phyloP scores from a whole-genome alignment of 1,140 invertebrate genomes.

The Drosophila tristis region DNA sequence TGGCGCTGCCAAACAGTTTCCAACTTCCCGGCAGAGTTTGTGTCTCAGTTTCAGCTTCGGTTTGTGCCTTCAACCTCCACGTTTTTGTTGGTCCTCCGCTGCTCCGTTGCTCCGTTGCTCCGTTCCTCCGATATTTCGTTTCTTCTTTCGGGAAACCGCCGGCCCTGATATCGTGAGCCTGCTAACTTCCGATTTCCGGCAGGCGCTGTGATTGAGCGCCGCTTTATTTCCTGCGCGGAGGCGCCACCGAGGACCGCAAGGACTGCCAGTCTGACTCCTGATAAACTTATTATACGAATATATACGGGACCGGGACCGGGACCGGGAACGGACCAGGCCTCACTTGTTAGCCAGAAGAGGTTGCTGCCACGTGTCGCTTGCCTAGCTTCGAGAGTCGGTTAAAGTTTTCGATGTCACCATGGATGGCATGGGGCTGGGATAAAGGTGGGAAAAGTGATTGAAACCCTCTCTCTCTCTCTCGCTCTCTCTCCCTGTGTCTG shows the following conservation, averaged over 20 bases:
- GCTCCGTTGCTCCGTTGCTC: neutral
- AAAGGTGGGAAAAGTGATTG: constrained; percentile 3
- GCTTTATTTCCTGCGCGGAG: constrained; percentile 75
- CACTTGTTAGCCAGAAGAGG: constrained; percentile 45
- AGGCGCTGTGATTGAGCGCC: constrained; percentile 71
- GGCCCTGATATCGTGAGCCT: constrained; percentile 73
- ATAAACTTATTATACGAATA: constrained; percentile 70
- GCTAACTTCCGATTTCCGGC: constrained; percentile 81
- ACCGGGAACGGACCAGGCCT: neutral
- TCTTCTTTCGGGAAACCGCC: constrained; percentile 49
- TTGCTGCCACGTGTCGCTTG: constrained; percentile 41
- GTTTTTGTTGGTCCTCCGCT: too few relatives aligned
- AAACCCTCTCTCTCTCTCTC: constrained; percentile 1
- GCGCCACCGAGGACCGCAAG: constrained; percentile 46
- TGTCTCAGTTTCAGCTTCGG: constrained; percentile 31
- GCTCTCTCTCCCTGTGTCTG: constrained; percentile 41
- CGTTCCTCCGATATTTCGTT: constrained; percentile 6
- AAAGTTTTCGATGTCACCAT: constrained; percentile 52
- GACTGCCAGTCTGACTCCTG: constrained; percentile 53
- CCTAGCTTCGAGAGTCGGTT: constrained; percentile 57
- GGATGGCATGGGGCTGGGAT: neutral
- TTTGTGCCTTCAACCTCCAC: too few relatives aligned
- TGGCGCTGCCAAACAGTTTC: constrained; percentile 57
- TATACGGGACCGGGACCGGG: neutral
- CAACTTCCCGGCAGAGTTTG: constrained; percentile 44